These are phyloP conservation scores for Podarcis muralis DNA, from an alignment of 2,113 vertebrate genomes.

Conservation along the genomic window DNA sequence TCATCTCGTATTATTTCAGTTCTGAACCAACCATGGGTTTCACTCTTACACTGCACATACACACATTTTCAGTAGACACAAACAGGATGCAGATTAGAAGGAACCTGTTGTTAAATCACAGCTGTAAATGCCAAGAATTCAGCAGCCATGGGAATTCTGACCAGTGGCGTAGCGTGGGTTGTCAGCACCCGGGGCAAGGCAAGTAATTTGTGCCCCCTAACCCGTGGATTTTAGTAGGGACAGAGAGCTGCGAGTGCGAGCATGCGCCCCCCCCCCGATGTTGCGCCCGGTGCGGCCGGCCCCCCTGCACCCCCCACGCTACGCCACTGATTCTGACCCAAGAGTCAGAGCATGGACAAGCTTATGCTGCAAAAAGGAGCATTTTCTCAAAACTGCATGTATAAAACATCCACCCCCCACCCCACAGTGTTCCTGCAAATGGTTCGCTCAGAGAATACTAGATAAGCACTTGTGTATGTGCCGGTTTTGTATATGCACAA, in stretches of 20 bases:
- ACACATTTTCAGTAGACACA: not conserved
- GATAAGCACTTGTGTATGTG: not conserved
- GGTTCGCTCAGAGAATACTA: not conserved
- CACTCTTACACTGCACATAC: not conserved
- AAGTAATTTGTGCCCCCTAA: too few relatives aligned
- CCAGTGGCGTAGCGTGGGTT: too few relatives aligned
- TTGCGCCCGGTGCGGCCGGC: too few relatives aligned
- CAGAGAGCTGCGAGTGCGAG: too few relatives aligned
- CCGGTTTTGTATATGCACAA: not conserved
- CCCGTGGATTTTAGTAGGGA: too few relatives aligned
- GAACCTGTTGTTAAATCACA: not conserved
- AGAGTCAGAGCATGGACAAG: not conserved
- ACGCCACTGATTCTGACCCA: too few relatives aligned
- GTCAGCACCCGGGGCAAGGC: too few relatives aligned
- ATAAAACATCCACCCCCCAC: not conserved
- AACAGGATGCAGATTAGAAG: not conserved
- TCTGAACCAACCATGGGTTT: not conserved
- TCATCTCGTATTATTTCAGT: not conserved
- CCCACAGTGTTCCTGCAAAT: not conserved
- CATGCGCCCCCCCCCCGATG: too few relatives aligned
- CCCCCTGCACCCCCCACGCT: too few relatives aligned
- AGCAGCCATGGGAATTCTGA: too few relatives aligned
- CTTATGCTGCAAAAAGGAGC: not conserved
- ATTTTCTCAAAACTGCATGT: not conserved
- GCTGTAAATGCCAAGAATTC: not conserved